A percentile compares a stretch with the other conserved stretches of the same genome.
Conservation (phyloP, 2,113 vertebrate genomes). For the Notarius lentiginosus region DNA sequence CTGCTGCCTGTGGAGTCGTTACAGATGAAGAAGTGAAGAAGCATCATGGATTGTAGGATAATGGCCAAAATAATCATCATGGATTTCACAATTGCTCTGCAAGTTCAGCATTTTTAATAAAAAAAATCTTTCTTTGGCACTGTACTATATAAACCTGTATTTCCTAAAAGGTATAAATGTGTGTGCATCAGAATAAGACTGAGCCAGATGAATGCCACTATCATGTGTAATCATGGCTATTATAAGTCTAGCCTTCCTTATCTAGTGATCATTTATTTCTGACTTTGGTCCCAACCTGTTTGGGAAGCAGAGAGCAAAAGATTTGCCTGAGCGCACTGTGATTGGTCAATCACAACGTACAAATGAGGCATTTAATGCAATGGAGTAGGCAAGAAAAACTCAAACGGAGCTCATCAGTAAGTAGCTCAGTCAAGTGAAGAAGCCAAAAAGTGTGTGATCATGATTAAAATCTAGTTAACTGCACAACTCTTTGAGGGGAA, state of each 20-base stretch:
- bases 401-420: neutral
- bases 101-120: neutral
- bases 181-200: neutral
- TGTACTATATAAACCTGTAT: neutral
- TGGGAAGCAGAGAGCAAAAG: neutral
- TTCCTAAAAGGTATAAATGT: neutral
- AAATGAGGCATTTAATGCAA: neutral
- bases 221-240: neutral
- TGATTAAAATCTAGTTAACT: neutral
- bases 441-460: neutral
- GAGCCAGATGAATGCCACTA: neutral
- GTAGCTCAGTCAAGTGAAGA: neutral
- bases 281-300: neutral
- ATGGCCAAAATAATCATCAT: neutral
- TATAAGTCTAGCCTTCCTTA: neutral
- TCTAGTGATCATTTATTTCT: neutral
- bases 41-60: neutral
- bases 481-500: slow-evolving; percentile 59
- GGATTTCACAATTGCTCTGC: neutral
- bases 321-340: neutral
- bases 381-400: neutral
- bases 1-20: slow-evolving; percentile 45
- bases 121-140: neutral
- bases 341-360: neutral
- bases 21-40: slow-evolving; percentile 52